Percentiles rank a stretch among this genome's conserved stretches.
Evolutionary conservation across 37 sponge, comb jelly and placozoan genomes (phyloP).

Genomic region (Lycopodina hypogea): DNA sequence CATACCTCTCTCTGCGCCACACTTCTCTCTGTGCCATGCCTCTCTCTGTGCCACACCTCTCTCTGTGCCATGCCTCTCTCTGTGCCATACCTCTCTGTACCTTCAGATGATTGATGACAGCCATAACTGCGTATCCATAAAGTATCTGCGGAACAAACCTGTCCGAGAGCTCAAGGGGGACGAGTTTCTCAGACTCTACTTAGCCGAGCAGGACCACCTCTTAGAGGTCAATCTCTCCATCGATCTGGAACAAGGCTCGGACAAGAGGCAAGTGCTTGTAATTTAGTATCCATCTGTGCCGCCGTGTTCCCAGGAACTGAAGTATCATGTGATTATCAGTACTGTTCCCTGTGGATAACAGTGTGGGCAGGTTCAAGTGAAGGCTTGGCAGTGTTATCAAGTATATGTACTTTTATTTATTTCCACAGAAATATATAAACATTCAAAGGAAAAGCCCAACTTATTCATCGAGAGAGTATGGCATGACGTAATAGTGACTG

Average conservation of each 20-base stretch:
- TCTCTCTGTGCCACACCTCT: not conserved
- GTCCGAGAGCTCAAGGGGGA: constrained; percentile 82
- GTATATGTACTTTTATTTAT: too few species aligned
- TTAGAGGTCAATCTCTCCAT: constrained; percentile 64
- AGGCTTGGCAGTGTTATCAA: too few species aligned
- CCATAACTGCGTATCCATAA: constrained; percentile 69
- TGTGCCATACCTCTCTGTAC: not conserved
- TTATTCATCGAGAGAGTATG: too few species aligned
- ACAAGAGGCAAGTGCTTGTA: constrained; percentile 23
- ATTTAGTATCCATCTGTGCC: not conserved
- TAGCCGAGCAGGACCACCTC: constrained; percentile 82
- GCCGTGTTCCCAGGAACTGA: not conserved
- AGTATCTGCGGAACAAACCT: constrained; percentile 91
- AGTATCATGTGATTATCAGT: too few species aligned
- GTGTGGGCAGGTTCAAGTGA: too few species aligned
- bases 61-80: not conserved
- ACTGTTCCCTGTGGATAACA: too few species aligned
- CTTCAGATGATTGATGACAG: constrained; percentile 79
- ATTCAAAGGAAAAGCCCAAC: too few species aligned
- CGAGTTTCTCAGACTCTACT: constrained; percentile 79
- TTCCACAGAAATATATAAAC: too few species aligned
- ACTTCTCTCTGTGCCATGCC: not conserved
- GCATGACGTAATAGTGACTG: too few species aligned
- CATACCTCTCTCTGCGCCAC: not conserved
- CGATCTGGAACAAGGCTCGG: constrained; percentile 47